Evolutionary conservation across 1,140 invertebrate species (phyloP).

Genomic region (Brachionus rotundiformis): DNA sequence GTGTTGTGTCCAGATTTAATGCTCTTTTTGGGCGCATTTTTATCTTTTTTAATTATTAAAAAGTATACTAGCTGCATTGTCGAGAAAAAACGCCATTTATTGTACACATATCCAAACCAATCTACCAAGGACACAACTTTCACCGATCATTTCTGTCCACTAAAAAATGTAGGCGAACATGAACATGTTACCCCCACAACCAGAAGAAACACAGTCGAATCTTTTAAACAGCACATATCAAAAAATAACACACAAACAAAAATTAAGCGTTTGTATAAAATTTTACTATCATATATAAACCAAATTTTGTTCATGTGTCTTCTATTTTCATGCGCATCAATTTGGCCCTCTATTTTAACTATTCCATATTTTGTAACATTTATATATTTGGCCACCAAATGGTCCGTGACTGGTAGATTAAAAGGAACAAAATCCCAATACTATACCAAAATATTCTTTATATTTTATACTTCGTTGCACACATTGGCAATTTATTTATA

Average conservation of each 20-base stretch:
- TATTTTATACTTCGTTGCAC: conserved; percentile 76
- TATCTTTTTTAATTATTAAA: neutral
- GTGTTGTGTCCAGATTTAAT: neutral
- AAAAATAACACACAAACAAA: neutral
- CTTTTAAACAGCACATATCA: neutral
- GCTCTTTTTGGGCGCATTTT: neutral
- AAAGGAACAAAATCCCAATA: conserved; percentile 72
- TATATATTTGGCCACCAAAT: conserved; percentile 79
- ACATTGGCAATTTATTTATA: conserved; percentile 77
- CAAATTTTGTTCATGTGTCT: conserved; percentile 23
- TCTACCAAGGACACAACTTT: conserved; percentile 44
- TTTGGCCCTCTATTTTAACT: conserved; percentile 70
- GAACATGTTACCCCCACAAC: neutral
- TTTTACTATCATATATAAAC: neutral
- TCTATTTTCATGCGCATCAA: neutral
- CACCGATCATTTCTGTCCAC: conserved; percentile 38
- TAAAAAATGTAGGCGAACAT: conserved; percentile 20
- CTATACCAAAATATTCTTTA: conserved; percentile 64
- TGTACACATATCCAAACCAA: conserved; percentile 20
- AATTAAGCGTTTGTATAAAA: neutral
- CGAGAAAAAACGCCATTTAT: neutral
- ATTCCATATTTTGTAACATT: conserved; percentile 84
- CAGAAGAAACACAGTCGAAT: neutral
- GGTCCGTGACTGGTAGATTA: conserved; percentile 72
- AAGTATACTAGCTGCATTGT: neutral